Base-by-base conservation (phyloP, 2,888 invertebrate genomes). In the Pyrgus malvae region DNA sequence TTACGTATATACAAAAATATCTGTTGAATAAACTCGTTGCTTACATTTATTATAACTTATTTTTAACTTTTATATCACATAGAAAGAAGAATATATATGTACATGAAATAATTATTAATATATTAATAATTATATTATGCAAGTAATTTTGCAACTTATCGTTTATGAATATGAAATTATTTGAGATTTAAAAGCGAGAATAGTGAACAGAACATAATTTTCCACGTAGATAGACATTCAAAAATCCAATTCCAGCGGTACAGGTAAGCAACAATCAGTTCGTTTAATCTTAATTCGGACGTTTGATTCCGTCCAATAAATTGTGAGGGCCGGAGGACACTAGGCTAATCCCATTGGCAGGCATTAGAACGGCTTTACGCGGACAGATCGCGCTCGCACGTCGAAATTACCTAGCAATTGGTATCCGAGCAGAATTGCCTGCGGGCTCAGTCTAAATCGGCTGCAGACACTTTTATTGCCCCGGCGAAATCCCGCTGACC, bases 391-490 rank as follows among this genome's bases (percentile, higher is more conserved):
- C 79, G 81, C 81, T 79, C 85, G 82, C 81, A 80, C 78, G 74
- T 73, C 80, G 76, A 90, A 90, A 90, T 90, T 89, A 89, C 88
- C 88, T 82, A 87, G 88, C 89, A 89, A 89, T 89, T 87, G 89
- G 86, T 83, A 80, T 80, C 83, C 79, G 78, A 73, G 79, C 75
- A 76, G 83, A 88, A 88, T 88, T 78, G 85, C 85, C 83, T 78
- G 76, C 70, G 80, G 84, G 87, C 87, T 88, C 84, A 83, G 83
- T 75, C 83, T 86, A 86, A 90, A 91, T 89, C 90, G 90, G 87
- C 86, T 91, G 90, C 86, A 90, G 90, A 91, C 90, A 91, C 90
- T 91, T 91, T 91, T 91, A 91, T 91, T 91, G 89, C 88, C 71
- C 81, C 78, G 77, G 74, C 79, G 69, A 85, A 90, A 90, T 87